Percentiles rank a stretch among this genome's conserved stretches.
Conservation (phyloP, 2,888 invertebrate genomes). For the Clivina fossor region DNA sequence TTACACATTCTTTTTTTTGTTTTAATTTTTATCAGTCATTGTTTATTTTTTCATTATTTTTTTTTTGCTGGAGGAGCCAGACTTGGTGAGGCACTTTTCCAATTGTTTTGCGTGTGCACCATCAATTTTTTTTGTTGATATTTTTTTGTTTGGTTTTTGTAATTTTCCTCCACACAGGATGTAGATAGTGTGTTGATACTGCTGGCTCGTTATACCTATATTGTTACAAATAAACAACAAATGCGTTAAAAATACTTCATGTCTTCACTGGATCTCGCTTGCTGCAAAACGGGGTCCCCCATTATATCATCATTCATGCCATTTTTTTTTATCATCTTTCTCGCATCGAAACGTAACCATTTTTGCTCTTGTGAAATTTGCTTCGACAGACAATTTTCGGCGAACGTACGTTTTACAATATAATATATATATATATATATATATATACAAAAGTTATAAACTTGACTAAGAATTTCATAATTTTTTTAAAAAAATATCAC, state of each 20-base stretch:
- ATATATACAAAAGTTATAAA: too few relatives aligned
- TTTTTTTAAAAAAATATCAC: conserved; percentile 22
- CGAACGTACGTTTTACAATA: conserved; percentile 14
- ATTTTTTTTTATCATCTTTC: conserved; percentile 3
- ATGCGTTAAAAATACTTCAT: conserved; percentile 27
- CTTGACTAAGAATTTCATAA: too few relatives aligned
- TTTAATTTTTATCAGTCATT: conserved; percentile 12
- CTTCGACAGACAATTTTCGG: conserved; percentile 16
- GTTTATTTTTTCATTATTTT: conserved; percentile 17
- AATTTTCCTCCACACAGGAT: conserved; percentile 26
- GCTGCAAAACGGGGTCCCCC: conserved; percentile 20
- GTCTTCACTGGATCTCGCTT: conserved; percentile 22
- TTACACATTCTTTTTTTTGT: background rate
- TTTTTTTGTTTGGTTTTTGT: conserved; percentile 5
- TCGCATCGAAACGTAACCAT: conserved; percentile 16
- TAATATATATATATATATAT: background rate
- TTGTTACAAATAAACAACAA: conserved; percentile 39
- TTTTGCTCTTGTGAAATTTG: conserved; percentile 7
- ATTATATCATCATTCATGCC: conserved; percentile 20
- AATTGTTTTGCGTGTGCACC: conserved; percentile 19
- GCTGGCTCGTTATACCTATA: conserved; percentile 40
- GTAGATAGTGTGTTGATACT: conserved; percentile 34
- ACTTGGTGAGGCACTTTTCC: conserved; percentile 23
- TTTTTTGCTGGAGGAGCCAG: conserved; percentile 21
- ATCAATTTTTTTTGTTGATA: conserved; percentile 21